A percentile compares a stretch with the other conserved stretches of the same genome.
Conservation (phyloP, 2,113 vertebrate species). For the Hoplias malabaricus region DNA sequence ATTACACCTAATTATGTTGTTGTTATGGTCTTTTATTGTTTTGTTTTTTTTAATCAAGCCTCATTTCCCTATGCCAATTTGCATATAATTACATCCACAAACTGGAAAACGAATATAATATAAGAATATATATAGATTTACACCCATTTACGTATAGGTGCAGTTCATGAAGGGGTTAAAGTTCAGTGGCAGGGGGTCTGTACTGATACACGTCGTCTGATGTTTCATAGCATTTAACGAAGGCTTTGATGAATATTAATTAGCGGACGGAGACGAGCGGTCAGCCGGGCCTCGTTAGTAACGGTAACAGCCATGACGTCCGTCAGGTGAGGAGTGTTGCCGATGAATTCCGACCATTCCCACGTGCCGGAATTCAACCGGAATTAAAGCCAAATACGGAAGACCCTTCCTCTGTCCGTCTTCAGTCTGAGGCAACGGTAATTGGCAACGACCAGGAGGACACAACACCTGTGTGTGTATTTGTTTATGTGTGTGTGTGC, state of each 20-base stretch:
- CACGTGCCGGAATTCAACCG: slow-evolving; percentile 48
- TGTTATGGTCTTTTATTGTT: slow-evolving; percentile 62
- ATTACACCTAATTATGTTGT: slow-evolving; percentile 66
- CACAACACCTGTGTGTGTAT: slow-evolving; percentile 32
- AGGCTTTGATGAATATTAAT: slow-evolving; percentile 74
- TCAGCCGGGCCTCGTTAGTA: slow-evolving; percentile 59
- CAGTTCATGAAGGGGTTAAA: slow-evolving; percentile 46
- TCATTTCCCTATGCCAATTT: slow-evolving; percentile 76
- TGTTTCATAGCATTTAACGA: slow-evolving; percentile 64
- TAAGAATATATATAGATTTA: slow-evolving; percentile 64
- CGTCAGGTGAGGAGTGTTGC: background rate
- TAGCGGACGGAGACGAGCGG: slow-evolving; percentile 55
- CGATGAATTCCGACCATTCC: slow-evolving; percentile 75
- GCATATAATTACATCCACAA: slow-evolving; percentile 73
- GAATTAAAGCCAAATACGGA: slow-evolving; percentile 67
- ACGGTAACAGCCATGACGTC: background rate
- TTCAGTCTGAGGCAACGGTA: slow-evolving; percentile 45
- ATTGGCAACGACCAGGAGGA: slow-evolving; percentile 41
- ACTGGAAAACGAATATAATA: slow-evolving; percentile 53
- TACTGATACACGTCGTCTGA: slow-evolving; percentile 70
- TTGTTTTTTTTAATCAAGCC: slow-evolving; percentile 64
- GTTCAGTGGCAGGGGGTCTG: slow-evolving; percentile 64
- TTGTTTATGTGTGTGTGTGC: slow-evolving; percentile 14
- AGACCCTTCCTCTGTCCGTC: slow-evolving; percentile 60
- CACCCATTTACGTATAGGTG: slow-evolving; percentile 59